Conservation (phyloP, 2,888 invertebrate genomes). For the Girardia tigrina region DNA sequence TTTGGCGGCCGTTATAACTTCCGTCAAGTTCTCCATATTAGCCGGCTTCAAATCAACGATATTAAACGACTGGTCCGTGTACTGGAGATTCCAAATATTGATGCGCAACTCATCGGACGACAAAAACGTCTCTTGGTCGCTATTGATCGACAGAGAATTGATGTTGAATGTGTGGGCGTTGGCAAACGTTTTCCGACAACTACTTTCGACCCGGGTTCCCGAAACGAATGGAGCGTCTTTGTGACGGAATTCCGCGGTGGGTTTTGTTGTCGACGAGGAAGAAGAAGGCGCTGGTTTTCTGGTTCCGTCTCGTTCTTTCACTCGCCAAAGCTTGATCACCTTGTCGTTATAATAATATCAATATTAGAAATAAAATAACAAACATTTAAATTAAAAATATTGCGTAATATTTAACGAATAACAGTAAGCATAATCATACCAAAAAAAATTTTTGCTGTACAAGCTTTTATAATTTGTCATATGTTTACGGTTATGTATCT, state of each 20-base stretch:
- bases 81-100: conserved; percentile 96
- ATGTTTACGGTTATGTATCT: too few relatives aligned
- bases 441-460: too few relatives aligned
- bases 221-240: conserved; percentile 71
- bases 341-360: too few relatives aligned
- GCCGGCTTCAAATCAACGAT: conserved; percentile 97
- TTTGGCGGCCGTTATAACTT: conserved; percentile 94
- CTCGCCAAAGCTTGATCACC: conserved; percentile 87
- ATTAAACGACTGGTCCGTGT: conserved; percentile 97
- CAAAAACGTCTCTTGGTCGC: conserved; percentile 95
- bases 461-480: too few relatives aligned
- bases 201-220: conserved; percentile 71
- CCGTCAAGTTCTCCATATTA: conserved; percentile 98
- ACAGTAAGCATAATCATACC: too few relatives aligned
- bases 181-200: conserved; percentile 90
- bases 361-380: too few relatives aligned
- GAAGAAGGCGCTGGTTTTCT: too few relatives aligned
- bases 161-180: conserved; percentile 99
- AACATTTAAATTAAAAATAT: too few relatives aligned
- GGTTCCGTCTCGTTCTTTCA: too few relatives aligned
- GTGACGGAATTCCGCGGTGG: too few relatives aligned
- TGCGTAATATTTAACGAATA: too few relatives aligned
- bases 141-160: conserved; percentile 97
- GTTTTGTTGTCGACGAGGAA: too few relatives aligned
- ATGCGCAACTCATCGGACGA: conserved; percentile 97